These are phyloP conservation scores for Xestia sexstrigata DNA, from an alignment of 2,888 invertebrate species.

Conservation along the genomic window DNA sequence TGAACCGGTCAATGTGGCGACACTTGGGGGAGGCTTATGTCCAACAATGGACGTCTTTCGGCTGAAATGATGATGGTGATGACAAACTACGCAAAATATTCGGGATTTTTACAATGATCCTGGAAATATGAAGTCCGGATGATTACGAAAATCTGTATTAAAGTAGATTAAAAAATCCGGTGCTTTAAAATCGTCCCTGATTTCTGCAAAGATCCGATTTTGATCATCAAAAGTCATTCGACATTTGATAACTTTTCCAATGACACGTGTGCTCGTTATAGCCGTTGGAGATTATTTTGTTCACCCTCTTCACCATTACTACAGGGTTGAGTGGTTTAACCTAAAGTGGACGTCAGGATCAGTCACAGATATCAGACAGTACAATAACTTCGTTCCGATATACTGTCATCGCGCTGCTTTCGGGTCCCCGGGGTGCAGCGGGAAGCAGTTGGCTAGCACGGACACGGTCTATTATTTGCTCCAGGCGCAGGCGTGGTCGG, in stretches of 20 bases:
- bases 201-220: neutral
- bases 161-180: neutral
- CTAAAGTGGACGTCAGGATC: conserved; percentile 12
- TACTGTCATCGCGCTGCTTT: neutral
- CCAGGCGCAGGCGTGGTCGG: no score
- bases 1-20: neutral
- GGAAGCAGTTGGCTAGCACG: neutral
- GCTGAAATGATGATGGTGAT: no score
- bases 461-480: neutral
- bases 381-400: neutral
- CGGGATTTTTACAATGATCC: neutral
- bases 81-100: neutral
- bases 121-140: neutral
- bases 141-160: neutral
- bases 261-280: neutral
- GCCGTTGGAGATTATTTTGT: neutral
- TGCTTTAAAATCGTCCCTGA: neutral
- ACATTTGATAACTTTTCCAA: neutral
- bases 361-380: neutral
- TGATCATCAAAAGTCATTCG: neutral
- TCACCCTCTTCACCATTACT: neutral
- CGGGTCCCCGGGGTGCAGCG: neutral
- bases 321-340: neutral
- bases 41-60: no score
- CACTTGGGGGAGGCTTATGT: no score